phyloP scores from a whole-genome alignment of 2,797 vertebrate genomes.

The Tachyglossus aculeatus region DNA sequence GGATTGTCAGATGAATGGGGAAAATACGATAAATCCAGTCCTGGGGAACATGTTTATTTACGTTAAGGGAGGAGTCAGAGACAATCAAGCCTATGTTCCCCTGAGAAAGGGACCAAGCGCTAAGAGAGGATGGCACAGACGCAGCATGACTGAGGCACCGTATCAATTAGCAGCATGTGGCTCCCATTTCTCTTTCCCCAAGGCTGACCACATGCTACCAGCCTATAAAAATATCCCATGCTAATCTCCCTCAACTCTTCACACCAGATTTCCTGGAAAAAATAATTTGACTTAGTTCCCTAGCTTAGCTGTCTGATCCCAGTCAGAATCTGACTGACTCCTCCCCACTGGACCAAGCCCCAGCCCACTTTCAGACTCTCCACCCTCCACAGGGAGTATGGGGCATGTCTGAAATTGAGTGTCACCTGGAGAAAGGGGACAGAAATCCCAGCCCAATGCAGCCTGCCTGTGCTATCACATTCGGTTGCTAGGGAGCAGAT shows the following conservation, averaged over 20 bases:
- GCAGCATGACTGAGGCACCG: too few species aligned
- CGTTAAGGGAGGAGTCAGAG: too few species aligned
- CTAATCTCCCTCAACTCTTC: background rate
- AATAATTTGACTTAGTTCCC: background rate
- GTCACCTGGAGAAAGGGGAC: background rate
- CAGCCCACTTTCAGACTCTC: too few species aligned
- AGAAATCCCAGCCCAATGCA: slow-evolving; percentile 13
- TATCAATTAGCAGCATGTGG: slow-evolving; percentile 5
- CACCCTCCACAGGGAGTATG: background rate
- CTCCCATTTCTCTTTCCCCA: slow-evolving; percentile 24
- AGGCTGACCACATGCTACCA: background rate
- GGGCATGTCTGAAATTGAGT: background rate
- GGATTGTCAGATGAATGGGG: too few species aligned
- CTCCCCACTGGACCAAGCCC: background rate
- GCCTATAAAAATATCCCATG: slow-evolving; percentile 20
- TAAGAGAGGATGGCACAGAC: too few species aligned
- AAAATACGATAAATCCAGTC: too few species aligned
- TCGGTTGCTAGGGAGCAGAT: slow-evolving; percentile 27
- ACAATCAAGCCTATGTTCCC: too few species aligned
- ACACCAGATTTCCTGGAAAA: background rate
- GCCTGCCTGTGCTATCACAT: background rate
- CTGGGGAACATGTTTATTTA: too few species aligned
- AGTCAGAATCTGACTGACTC: background rate
- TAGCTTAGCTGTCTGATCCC: background rate
- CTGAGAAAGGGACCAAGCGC: too few species aligned